Percentiles rank a stretch among this genome's conserved stretches.
phyloP scores from a whole-genome alignment of 1,140 invertebrate genomes.

The Drosophila parabipectinata region DNA sequence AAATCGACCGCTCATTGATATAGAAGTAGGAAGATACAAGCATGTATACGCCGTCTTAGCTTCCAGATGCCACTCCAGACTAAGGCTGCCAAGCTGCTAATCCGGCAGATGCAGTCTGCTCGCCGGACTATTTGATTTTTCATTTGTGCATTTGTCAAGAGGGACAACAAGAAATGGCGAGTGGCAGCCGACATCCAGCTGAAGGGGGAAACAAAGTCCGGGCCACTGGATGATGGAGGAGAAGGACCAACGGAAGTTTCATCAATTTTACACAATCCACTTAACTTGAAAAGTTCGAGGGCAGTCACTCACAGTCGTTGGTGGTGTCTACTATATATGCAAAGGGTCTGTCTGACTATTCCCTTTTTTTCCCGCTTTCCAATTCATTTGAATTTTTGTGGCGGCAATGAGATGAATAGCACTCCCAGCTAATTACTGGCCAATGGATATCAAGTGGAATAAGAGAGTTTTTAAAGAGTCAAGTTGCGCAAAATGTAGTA shows the following conservation, averaged over 20 bases:
- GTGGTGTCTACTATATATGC: neutral
- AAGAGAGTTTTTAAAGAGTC: neutral
- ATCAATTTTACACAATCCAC: constrained; percentile 69
- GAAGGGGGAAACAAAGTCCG: constrained; percentile 34
- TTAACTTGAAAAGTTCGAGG: constrained; percentile 52
- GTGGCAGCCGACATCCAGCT: constrained; percentile 52
- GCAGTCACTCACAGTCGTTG: constrained; percentile 17
- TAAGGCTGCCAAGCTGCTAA: constrained; percentile 34
- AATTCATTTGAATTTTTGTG: constrained; percentile 34
- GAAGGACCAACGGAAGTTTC: constrained; percentile 38
- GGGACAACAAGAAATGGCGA: constrained; percentile 54
- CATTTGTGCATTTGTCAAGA: constrained; percentile 70
- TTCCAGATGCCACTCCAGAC: neutral
- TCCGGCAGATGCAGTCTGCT: constrained; percentile 27
- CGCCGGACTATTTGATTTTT: constrained; percentile 57
- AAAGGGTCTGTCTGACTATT: neutral
- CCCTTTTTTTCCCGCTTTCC: neutral
- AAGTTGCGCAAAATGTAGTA: neutral
- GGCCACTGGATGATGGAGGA: constrained; percentile 4
- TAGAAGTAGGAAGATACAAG: constrained; percentile 15
- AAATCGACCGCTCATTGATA: constrained; percentile 56
- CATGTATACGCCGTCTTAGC: neutral
- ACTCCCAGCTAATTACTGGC: constrained; percentile 7
- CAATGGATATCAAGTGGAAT: neutral
- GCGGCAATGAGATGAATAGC: neutral